These are phyloP conservation scores for Agrotis segetum DNA, from an alignment of 2,888 invertebrate species.

Conservation along the genomic window DNA sequence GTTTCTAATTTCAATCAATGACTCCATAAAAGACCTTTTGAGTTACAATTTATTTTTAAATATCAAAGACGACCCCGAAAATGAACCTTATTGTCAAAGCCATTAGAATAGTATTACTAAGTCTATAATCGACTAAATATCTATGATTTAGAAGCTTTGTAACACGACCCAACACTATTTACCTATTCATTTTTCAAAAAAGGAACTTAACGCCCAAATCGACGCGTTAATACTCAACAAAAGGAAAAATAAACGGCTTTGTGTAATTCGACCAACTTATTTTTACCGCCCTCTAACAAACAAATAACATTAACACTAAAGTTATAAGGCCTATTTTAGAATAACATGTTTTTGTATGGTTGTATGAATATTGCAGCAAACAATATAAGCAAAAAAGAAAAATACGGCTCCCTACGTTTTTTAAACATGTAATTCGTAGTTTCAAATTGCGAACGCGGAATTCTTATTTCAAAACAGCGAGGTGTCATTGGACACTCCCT, in stretches of 20 bases:
- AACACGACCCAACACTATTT: constrained; percentile 88
- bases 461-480: constrained; percentile 90
- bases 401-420: constrained; percentile 86
- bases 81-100: constrained; percentile 55
- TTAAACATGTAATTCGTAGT: constrained; percentile 90
- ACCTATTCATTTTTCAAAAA: constrained; percentile 90
- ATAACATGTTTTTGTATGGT: neutral
- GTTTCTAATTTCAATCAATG: constrained; percentile 65
- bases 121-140: constrained; percentile 66
- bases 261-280: constrained; percentile 76
- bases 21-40: constrained; percentile 66
- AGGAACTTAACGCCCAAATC: constrained; percentile 91
- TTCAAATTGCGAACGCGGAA: constrained; percentile 90
- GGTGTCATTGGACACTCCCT: constrained; percentile 90
- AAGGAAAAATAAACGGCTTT: constrained; percentile 90
- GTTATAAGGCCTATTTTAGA: constrained; percentile 17
- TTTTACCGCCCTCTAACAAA: neutral
- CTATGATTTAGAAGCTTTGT: constrained; percentile 82
- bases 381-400: constrained; percentile 79
- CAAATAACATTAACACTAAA: neutral
- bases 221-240: constrained; percentile 88
- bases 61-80: constrained; percentile 40
- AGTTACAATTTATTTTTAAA: constrained; percentile 65
- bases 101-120: constrained; percentile 61
- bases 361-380: constrained; percentile 57